Percentiles rank a stretch among this genome's conserved stretches.
phyloP scores from a whole-genome alignment of 2,113 vertebrate genomes.

The Clarias magur region DNA sequence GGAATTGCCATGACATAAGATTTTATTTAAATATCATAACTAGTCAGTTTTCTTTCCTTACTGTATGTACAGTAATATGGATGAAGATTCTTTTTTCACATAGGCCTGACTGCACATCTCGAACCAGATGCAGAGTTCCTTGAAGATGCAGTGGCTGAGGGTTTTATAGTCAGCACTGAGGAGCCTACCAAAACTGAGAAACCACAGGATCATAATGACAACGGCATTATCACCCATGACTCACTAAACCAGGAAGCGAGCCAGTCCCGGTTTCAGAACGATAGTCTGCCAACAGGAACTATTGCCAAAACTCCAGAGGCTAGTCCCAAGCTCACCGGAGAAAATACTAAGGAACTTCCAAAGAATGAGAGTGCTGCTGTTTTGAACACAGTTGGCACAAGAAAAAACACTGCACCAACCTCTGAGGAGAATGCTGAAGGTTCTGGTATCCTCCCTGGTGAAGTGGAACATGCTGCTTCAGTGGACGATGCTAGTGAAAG shows the following conservation, averaged over 20 bases:
- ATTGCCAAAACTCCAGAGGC: neutral
- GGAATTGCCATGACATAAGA: neutral
- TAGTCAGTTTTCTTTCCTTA: neutral
- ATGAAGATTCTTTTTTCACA: constrained; percentile 11
- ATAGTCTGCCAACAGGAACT: neutral
- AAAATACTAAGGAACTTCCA: neutral
- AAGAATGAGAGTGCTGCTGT: neutral
- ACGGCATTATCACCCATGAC: neutral
- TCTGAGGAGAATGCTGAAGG: neutral
- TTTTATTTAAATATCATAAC: neutral
- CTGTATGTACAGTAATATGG: neutral
- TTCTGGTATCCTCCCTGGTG: neutral
- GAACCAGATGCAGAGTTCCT: constrained; percentile 32
- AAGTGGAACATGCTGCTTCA: neutral
- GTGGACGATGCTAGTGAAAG: neutral
- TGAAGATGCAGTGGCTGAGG: constrained; percentile 35
- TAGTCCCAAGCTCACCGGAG: neutral
- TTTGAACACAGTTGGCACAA: too few relatives aligned
- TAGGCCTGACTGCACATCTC: constrained; percentile 18
- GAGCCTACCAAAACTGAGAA: neutral
- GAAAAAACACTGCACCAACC: neutral
- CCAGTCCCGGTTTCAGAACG: neutral
- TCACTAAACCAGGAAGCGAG: neutral
- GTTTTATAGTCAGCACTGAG: constrained; percentile 38
- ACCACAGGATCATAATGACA: neutral